Percentiles rank a stretch among this genome's conserved stretches.
Evolutionary conservation across 2,888 invertebrate species (phyloP).

Genomic region (Syritta pipiens): DNA sequence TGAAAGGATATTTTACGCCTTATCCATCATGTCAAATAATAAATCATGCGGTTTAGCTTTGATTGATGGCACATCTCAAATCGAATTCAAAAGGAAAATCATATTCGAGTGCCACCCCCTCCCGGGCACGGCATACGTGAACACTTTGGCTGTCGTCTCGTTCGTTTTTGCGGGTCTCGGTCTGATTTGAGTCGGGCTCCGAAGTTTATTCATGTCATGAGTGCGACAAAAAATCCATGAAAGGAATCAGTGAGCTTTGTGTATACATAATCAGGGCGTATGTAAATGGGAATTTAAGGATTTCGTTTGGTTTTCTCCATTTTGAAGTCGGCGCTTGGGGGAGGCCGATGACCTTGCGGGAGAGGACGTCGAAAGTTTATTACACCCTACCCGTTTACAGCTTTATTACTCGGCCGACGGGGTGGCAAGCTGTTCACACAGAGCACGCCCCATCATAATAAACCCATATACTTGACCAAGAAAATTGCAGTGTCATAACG

Average conservation of each 20-base stretch:
- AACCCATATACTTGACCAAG: conserved; percentile 60
- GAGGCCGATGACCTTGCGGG: neutral
- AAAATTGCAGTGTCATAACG: conserved; percentile 68
- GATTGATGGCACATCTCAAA: conserved; percentile 68
- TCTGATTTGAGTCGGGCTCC: too few relatives aligned
- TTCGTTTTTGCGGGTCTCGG: too few relatives aligned
- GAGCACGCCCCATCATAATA: conserved; percentile 37
- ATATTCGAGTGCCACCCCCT: conserved; percentile 40
- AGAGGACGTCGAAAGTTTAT: conserved; percentile 23
- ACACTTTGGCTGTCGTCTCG: conserved; percentile 17
- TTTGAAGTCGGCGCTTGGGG: conserved; percentile 31
- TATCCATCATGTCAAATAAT: conserved; percentile 69
- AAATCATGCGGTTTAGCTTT: conserved; percentile 69
- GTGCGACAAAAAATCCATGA: conserved; percentile 44
- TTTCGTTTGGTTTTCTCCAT: conserved; percentile 23
- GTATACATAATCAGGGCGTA: conserved; percentile 45
- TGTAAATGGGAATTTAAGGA: conserved; percentile 59
- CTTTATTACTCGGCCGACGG: conserved; percentile 25
- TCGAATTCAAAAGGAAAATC: conserved; percentile 68
- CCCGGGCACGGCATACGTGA: conserved; percentile 13
- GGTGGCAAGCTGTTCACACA: conserved; percentile 6
- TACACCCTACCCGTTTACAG: conserved; percentile 29
- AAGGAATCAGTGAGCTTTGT: conserved; percentile 52
- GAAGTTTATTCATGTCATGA: conserved; percentile 62
- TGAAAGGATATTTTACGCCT: conserved; percentile 69